These are phyloP conservation scores for Spilosoma lubricipeda DNA, from an alignment of 2,888 invertebrate species.

Conservation along the genomic window DNA sequence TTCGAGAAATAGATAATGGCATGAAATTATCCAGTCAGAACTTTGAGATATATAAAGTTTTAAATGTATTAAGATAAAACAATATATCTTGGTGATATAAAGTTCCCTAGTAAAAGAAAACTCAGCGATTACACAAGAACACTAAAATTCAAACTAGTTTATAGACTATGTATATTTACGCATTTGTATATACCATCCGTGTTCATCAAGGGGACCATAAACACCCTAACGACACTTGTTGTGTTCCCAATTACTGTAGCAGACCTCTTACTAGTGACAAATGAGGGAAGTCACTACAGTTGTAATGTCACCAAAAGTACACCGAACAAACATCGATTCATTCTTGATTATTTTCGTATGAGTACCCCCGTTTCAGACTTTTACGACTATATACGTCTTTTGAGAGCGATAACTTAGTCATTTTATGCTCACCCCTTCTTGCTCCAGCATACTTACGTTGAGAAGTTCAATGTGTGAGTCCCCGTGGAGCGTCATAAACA, in stretches of 20 bases:
- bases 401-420: slow-evolving; percentile 85
- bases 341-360: slow-evolving; percentile 83
- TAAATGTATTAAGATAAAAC: too few relatives aligned
- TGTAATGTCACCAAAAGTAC: slow-evolving; percentile 52
- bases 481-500: slow-evolving; percentile 79
- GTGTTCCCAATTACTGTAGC: slow-evolving; percentile 49
- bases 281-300: slow-evolving; percentile 38
- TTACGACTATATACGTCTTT: slow-evolving; percentile 83
- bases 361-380: slow-evolving; percentile 76
- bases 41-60: too few relatives aligned
- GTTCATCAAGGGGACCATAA: slow-evolving; percentile 51
- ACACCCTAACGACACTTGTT: slow-evolving; percentile 57
- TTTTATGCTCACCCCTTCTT: slow-evolving; percentile 84
- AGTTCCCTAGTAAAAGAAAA: neutral
- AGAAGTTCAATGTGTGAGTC: slow-evolving; percentile 78
- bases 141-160: slow-evolving; percentile 31
- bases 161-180: slow-evolving; percentile 19
- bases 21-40: too few relatives aligned
- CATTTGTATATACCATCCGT: slow-evolving; percentile 20
- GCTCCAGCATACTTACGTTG: slow-evolving; percentile 73
- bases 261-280: slow-evolving; percentile 42
- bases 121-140: neutral
- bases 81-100: neutral
- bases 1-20: too few relatives aligned
- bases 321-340: slow-evolving; percentile 67